These are phyloP conservation scores for Glossophaga mutica DNA, from an alignment of 2,797 vertebrate species.

Conservation along the genomic window DNA sequence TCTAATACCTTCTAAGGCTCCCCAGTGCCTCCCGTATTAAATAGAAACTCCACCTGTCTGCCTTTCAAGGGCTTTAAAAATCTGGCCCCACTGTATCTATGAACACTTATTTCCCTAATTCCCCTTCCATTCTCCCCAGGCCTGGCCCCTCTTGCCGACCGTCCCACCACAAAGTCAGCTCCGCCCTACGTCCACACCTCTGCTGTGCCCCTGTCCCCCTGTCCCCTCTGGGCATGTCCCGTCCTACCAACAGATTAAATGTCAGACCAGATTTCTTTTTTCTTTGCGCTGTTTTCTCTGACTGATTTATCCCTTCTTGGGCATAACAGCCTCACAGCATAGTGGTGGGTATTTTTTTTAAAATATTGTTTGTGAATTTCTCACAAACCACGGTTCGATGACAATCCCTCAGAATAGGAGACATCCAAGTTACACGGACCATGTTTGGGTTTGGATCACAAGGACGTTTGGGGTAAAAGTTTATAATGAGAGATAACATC, in stretches of 20 bases:
- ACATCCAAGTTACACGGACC: no score
- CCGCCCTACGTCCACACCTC: neutral
- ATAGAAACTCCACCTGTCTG: neutral
- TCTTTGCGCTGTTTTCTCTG: neutral
- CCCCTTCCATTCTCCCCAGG: neutral
- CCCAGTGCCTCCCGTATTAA: no score
- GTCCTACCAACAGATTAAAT: neutral
- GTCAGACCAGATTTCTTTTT: neutral
- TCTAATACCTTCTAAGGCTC: neutral
- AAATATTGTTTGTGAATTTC: neutral
- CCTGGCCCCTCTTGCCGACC: neutral
- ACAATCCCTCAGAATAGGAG: neutral
- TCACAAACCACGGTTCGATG: neutral
- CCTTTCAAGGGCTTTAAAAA: neutral
- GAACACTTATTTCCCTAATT: neutral
- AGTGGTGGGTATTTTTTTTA: neutral
- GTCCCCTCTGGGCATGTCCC: no score
- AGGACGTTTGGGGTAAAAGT: neutral
- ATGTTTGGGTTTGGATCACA: neutral
- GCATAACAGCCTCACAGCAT: no score
- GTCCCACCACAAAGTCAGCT: fast-evolving
- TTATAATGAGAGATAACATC: neutral
- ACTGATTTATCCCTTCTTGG: neutral
- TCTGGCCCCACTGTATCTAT: neutral
- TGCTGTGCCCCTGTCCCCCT: neutral